phyloP scores from a whole-genome alignment of 2,888 invertebrate genomes.

The Euzetes globulus region DNA sequence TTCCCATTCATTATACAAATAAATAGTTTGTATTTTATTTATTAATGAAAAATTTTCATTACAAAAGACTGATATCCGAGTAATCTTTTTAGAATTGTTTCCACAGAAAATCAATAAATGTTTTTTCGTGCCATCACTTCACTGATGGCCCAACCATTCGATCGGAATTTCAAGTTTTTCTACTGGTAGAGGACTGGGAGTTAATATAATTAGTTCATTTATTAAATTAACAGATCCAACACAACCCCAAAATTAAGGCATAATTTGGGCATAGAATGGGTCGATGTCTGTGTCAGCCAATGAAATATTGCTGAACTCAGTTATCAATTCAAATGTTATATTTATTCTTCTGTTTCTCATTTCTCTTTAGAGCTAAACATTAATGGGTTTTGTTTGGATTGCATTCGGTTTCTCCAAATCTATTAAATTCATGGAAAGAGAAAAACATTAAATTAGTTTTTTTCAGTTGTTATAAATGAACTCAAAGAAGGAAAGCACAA shows the following conservation, averaged over 20 bases:
- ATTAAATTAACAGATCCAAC: background rate
- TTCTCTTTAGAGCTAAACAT: background rate
- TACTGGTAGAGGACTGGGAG: background rate
- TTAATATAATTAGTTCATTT: background rate
- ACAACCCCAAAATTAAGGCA: background rate
- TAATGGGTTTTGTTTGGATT: slow-evolving; percentile 25
- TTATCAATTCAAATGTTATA: slow-evolving; percentile 25
- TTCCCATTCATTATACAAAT: slow-evolving; percentile 3
- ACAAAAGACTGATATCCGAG: background rate
- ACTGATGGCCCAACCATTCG: background rate
- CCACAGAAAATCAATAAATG: background rate
- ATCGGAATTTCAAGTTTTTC: background rate
- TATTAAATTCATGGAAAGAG: background rate
- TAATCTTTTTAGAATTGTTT: slow-evolving; percentile 11
- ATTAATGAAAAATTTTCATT: background rate
- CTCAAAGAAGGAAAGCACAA: background rate
- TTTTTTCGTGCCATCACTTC: background rate
- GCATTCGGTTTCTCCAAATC: background rate
- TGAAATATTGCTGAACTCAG: slow-evolving; percentile 17
- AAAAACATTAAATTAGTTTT: background rate
- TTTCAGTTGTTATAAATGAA: background rate
- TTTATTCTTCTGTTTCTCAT: background rate
- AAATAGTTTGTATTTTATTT: background rate
- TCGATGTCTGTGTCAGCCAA: slow-evolving; percentile 6
- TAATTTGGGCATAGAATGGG: background rate